Base-by-base conservation (phyloP, 2,113 vertebrate genomes). In the Phasianus colchicus region DNA sequence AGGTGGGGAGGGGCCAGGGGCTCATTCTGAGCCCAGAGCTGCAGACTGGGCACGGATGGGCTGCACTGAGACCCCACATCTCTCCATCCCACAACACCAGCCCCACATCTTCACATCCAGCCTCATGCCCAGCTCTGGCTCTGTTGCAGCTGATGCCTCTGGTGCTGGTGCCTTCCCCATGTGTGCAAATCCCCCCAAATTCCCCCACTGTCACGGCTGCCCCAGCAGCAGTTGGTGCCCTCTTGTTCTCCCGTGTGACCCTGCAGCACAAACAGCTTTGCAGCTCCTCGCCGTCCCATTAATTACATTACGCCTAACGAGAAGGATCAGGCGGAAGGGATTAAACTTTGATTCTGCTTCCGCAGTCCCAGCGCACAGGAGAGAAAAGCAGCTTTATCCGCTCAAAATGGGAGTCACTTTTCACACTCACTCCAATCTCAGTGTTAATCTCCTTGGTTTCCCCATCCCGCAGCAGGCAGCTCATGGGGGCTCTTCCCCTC, bases 291-390 rank as follows among this genome's bases (percentile, higher is more conserved):
- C 67, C 3, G 3, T 40, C 83, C 96, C 13, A 9, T 87, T 96
- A 94, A 94, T 94, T 76, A 70, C 96, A 89, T 89, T 89, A 84
- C 42, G 71, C 32, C 95, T 94, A 96, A 96, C 38, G 60, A 92
- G 94, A 58, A 92, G 95, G 86, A 96, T 96, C 96, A 92, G 92
- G 96, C 60, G 64, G 95, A 95, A 94, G 85, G 92, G 94, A 95
- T 96, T 96, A 96, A 77, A 92, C 75, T 63, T 87, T 24, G 91
- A 9, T 91, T 88, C 92, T 91, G 71, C 89, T 67, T 45, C 95
- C 30, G 63, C 3, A 0, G 77, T 10, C 24, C 89, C 6, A 0
- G 60, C 1, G 7, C 85, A 85, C 1, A 4, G 81, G 42, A 60
- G 86, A 82, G 92, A 85, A 90, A 92, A 93, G 89, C 91, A 76